These are phyloP conservation scores for Raphicerus campestris DNA, from an alignment of 2,113 vertebrate genomes.

Conservation along the genomic window DNA sequence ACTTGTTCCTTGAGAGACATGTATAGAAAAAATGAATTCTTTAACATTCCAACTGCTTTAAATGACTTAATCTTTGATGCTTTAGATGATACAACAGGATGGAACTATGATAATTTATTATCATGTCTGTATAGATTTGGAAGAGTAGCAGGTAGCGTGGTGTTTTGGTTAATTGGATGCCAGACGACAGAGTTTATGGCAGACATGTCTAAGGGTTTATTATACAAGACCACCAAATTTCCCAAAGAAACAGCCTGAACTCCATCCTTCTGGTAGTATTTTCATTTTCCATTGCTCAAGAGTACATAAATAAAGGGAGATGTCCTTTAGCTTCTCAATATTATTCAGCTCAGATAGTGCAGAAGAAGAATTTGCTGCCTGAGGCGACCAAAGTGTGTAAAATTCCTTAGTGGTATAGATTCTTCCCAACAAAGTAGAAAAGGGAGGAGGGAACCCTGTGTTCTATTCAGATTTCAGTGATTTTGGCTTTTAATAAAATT, in stretches of 20 bases:
- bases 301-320: constrained; percentile 74
- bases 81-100: not conserved
- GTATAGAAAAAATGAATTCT: not conserved
- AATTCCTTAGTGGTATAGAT: constrained; percentile 72
- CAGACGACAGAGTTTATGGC: not conserved
- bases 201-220: not conserved
- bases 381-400: constrained; percentile 54
- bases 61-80: constrained; percentile 10
- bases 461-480: constrained; percentile 59
- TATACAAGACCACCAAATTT: not conserved
- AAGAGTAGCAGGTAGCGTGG: not conserved
- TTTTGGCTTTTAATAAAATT: constrained; percentile 75
- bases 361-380: constrained; percentile 71
- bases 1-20: not conserved
- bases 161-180: constrained; percentile 20
- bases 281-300: constrained; percentile 65
- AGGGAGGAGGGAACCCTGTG: constrained; percentile 40
- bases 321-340: constrained; percentile 73
- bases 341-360: constrained; percentile 62
- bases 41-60: not conserved
- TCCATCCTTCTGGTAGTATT: constrained; percentile 60
- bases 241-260: not conserved
- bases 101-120: not conserved
- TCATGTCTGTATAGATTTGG: not conserved
- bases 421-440: constrained; percentile 20